Conservation (phyloP, 2,113 vertebrate species). For the Chascanopsetta lugubris region DNA sequence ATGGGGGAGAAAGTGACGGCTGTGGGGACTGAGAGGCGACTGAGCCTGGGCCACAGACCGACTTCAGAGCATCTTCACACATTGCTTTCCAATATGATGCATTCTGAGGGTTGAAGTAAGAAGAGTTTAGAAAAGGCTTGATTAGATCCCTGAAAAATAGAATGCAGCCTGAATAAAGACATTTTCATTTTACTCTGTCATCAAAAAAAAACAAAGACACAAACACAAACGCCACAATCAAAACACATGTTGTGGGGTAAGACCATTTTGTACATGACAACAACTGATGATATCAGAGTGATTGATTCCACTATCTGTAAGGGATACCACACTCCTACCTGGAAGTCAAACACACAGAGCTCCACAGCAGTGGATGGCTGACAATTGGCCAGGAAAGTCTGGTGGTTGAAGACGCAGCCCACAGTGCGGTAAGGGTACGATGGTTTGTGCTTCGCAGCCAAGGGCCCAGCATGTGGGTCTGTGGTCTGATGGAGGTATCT, state of each 20-base stretch:
- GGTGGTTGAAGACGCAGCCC: conserved; percentile 95
- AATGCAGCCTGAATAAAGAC: not conserved
- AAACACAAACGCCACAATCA: too few relatives aligned
- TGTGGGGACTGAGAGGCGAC: conserved; percentile 84
- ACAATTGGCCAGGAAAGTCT: conserved; percentile 91
- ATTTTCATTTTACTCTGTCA: too few relatives aligned
- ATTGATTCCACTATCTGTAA: not conserved
- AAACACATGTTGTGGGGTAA: not conserved
- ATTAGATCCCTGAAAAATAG: not conserved
- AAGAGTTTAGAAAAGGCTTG: not conserved
- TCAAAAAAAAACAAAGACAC: too few relatives aligned
- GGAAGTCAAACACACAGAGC: conserved; percentile 90
- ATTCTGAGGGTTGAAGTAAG: conserved; percentile 68
- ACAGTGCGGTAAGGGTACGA: conserved; percentile 89
- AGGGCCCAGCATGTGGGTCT: conserved; percentile 88
- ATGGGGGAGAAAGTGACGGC: conserved; percentile 88
- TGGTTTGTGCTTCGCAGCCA: conserved; percentile 86
- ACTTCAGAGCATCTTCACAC: conserved; percentile 93
- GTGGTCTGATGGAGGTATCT: conserved; percentile 90
- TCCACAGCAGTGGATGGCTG: conserved; percentile 92
- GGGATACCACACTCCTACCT: conserved; percentile 40
- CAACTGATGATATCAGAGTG: not conserved
- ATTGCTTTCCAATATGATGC: conserved; percentile 96
- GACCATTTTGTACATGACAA: not conserved
- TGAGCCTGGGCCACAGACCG: conserved; percentile 88